Conservation (phyloP, 2,888 invertebrate genomes). For the Rhodophaea formosa region DNA sequence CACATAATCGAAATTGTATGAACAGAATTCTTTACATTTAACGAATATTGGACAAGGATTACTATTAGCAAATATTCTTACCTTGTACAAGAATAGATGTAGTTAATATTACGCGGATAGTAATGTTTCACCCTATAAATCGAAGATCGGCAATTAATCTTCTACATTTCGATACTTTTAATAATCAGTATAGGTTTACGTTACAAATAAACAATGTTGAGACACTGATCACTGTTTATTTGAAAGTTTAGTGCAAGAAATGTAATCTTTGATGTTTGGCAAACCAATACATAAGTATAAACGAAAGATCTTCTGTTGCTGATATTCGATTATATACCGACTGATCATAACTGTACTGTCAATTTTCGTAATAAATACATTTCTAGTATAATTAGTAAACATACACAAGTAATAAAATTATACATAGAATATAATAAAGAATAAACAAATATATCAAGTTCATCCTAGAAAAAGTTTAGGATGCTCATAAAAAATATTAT, state of each 20-base stretch:
- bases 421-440: conserved; percentile 14
- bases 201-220: not conserved
- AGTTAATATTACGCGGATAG: not conserved
- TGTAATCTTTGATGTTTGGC: not conserved
- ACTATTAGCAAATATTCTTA: not conserved
- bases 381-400: not conserved
- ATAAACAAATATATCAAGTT: conserved; percentile 13
- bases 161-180: no score
- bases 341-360: not conserved
- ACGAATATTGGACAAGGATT: not conserved
- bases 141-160: no score
- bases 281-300: not conserved
- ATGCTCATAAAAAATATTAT: conserved; percentile 10
- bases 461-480: conserved; percentile 13
- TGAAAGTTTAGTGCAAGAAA: not conserved
- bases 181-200: not conserved
- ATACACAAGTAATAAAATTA: conserved; percentile 9
- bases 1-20: not conserved
- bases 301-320: not conserved
- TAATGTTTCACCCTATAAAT: not conserved
- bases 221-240: not conserved
- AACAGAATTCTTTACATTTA: not conserved
- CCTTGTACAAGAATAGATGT: not conserved
- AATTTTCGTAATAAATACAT: conserved; percentile 10
- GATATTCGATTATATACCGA: not conserved